phyloP scores from a whole-genome alignment of 92 coral and sea anemone genomes.

The Phymanthus crucifer region DNA sequence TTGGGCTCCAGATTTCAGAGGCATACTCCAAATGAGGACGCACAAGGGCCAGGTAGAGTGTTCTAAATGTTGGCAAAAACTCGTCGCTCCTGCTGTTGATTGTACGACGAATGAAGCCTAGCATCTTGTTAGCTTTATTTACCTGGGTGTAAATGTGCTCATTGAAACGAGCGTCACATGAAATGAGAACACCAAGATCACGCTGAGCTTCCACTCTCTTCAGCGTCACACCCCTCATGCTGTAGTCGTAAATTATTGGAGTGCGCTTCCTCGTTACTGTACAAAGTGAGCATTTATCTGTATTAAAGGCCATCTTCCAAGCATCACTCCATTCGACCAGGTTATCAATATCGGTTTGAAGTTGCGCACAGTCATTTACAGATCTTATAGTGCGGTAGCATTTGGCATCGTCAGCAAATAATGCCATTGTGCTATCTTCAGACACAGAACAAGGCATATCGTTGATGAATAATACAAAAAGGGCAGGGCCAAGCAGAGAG shows the following conservation, averaged over 20 bases:
- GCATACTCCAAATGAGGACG: no score
- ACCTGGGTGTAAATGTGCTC: no score
- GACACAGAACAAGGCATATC: conserved; percentile 41
- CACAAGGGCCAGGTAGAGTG: no score
- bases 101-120: no score
- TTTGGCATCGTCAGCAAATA: conserved; percentile 25
- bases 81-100: no score
- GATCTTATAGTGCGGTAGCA: conserved; percentile 34
- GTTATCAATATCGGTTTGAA: no score
- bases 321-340: no score
- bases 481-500: conserved; percentile 54
- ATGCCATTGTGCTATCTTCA: conserved; percentile 40
- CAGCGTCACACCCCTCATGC: conserved; percentile 6
- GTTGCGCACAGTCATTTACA: conserved; percentile 32
- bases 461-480: conserved; percentile 51
- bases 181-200: conserved; percentile 36
- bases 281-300: conserved; percentile 43
- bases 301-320: conserved; percentile 49
- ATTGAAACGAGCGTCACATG: conserved; percentile 34
- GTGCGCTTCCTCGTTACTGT: conserved; percentile 32
- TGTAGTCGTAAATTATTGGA: no score
- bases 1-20: no score
- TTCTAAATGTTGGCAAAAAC: no score
- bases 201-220: conserved; percentile 45
- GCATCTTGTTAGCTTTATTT: no score